phyloP scores from a whole-genome alignment of 2,888 invertebrate species.

The Heliconius charithonia region DNA sequence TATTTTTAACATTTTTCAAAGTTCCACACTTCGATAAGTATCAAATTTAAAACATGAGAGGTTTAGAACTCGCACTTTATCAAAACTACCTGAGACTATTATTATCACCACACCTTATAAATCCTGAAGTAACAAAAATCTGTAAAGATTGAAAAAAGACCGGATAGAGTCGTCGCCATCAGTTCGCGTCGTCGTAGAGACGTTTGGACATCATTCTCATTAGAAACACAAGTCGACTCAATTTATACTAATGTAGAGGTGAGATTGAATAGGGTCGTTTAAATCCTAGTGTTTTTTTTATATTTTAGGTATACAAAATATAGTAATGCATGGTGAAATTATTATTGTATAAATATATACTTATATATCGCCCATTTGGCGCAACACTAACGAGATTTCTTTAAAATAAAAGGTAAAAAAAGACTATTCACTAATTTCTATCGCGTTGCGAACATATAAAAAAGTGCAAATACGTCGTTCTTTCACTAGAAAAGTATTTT shows the following conservation, averaged over 20 bases:
- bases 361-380: too few relatives aligned
- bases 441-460: too few relatives aligned
- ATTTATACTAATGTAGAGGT: conserved; percentile 71
- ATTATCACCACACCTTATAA: neutral
- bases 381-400: too few relatives aligned
- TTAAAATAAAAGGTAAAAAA: too few relatives aligned
- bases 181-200: conserved; percentile 63
- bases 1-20: too few relatives aligned
- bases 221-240: conserved; percentile 60
- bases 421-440: too few relatives aligned
- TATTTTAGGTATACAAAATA: neutral
- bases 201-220: conserved; percentile 71
- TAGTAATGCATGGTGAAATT: neutral
- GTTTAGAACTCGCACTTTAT: neutral
- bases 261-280: conserved; percentile 52
- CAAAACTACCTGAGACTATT: neutral
- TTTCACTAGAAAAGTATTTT: too few relatives aligned
- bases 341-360: too few relatives aligned
- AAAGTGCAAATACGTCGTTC: too few relatives aligned
- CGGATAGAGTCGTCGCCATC: conserved; percentile 52
- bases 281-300: neutral
- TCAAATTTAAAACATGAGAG: neutral
- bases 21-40: too few relatives aligned
- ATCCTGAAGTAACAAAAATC: conserved; percentile 1
- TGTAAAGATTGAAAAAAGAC: conserved; percentile 6